Percentiles rank a stretch among this genome's conserved stretches.
Conservation (phyloP, 2,797 vertebrate species). For the Premnoplex brunnescens region DNA sequence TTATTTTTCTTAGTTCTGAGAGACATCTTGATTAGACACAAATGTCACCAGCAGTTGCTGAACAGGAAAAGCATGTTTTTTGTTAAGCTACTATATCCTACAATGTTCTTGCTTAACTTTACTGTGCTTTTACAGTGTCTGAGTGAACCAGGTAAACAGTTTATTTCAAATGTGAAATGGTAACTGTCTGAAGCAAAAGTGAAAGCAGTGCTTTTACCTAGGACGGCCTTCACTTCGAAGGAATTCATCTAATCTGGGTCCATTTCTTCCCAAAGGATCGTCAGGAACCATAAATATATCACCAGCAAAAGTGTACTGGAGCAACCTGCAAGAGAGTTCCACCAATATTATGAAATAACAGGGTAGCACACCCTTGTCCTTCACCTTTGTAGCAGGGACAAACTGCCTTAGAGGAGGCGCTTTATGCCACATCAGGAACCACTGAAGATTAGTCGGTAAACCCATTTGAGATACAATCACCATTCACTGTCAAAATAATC, state of each 20-base stretch:
- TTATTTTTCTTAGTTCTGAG: background rate
- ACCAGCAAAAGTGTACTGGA: constrained; percentile 94
- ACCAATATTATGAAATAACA: background rate
- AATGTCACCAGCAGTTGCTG: background rate
- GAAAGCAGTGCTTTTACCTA: constrained; percentile 73
- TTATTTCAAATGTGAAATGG: background rate
- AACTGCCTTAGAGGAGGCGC: background rate
- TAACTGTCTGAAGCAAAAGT: background rate
- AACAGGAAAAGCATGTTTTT: background rate
- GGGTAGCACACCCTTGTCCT: background rate
- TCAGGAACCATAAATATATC: constrained; percentile 99
- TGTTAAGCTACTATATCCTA: background rate
- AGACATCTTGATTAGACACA: background rate
- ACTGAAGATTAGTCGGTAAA: background rate
- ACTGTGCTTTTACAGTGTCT: background rate
- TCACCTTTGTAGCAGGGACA: background rate
- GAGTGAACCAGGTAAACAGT: background rate
- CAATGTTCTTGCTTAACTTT: background rate
- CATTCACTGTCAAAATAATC: background rate
- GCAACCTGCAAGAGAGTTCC: constrained; percentile 80
- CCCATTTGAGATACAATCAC: background rate
- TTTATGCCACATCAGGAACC: background rate
- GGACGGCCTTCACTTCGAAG: constrained; percentile 77
- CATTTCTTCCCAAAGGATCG: constrained; percentile 91
- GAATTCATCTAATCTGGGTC: constrained; percentile 89